A percentile compares a stretch with the other conserved stretches of the same genome.
Evolutionary conservation across 2,113 vertebrate species (phyloP).

Genomic region (Isichthys henryi): DNA sequence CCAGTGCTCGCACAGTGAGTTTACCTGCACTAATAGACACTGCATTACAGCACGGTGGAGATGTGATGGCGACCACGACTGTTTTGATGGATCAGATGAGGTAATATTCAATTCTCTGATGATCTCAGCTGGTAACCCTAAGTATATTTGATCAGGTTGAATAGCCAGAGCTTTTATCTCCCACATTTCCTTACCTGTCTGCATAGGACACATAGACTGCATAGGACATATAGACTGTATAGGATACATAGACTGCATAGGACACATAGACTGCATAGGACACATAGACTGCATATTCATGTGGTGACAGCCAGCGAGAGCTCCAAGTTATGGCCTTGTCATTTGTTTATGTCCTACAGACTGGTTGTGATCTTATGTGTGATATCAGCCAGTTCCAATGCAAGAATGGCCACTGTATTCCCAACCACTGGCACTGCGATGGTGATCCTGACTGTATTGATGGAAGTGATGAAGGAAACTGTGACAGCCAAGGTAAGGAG

Average conservation of each 20-base stretch:
- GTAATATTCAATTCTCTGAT: constrained; percentile 43
- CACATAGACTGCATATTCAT: background rate
- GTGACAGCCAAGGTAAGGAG: constrained; percentile 66
- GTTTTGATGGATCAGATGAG: constrained; percentile 90
- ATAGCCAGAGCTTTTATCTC: background rate
- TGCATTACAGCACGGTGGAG: constrained; percentile 95
- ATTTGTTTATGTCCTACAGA: constrained; percentile 49
- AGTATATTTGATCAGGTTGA: background rate
- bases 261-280: too few species aligned
- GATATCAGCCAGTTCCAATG: constrained; percentile 93
- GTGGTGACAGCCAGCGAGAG: background rate
- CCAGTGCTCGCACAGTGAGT: constrained; percentile 90
- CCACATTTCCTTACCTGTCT: background rate
- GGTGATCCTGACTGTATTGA: constrained; percentile 89
- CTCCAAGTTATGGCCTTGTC: background rate
- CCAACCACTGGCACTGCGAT: constrained; percentile 87
- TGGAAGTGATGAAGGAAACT: constrained; percentile 84
- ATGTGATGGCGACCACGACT: constrained; percentile 94
- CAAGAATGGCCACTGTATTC: constrained; percentile 89
- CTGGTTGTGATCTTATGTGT: constrained; percentile 82
- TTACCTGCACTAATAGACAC: constrained; percentile 87
- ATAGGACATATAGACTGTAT: too few species aligned
- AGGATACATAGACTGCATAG: too few species aligned
- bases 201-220: too few species aligned
- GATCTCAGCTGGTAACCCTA: background rate